Percentiles rank a stretch among this genome's conserved stretches.
These are phyloP conservation scores for Plebejus argus DNA, from an alignment of 2,888 invertebrate genomes.

Conservation along the genomic window DNA sequence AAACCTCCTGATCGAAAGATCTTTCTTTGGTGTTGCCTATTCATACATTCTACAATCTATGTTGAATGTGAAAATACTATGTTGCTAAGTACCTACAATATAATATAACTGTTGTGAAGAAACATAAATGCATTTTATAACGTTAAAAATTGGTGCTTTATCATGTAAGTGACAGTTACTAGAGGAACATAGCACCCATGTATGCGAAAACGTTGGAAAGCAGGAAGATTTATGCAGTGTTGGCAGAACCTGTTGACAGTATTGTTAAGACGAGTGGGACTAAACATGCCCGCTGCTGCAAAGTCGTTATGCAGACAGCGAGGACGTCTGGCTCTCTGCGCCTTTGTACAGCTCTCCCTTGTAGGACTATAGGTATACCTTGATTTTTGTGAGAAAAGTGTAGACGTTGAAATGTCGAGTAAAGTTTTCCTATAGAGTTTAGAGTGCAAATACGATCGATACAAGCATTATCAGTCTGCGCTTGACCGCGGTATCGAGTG, in stretches of 20 bases:
- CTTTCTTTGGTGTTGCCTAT: too few species aligned
- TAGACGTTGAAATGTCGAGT: background rate
- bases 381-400: background rate
- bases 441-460: background rate
- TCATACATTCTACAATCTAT: too few species aligned
- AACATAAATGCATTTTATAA: background rate
- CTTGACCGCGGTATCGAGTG: too few species aligned
- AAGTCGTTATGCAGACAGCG: slow-evolving; percentile 18
- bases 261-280: slow-evolving; percentile 17
- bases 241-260: slow-evolving; percentile 16
- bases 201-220: background rate
- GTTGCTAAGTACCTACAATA: too few species aligned
- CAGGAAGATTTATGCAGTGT: slow-evolving; percentile 12
- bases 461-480: background rate
- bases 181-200: background rate
- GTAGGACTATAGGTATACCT: background rate
- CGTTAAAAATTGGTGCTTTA: background rate
- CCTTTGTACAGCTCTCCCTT: background rate
- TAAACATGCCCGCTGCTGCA: background rate
- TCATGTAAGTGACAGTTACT: background rate
- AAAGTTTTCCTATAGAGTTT: background rate
- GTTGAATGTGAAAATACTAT: too few species aligned
- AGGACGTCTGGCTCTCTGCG: slow-evolving; percentile 21
- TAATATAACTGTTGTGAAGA: too few species aligned
- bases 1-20: too few species aligned